A percentile compares a stretch with the other conserved stretches of the same genome.
Evolutionary conservation across 2,888 invertebrate species (phyloP).

Genomic region (Nymphalis polychloros): DNA sequence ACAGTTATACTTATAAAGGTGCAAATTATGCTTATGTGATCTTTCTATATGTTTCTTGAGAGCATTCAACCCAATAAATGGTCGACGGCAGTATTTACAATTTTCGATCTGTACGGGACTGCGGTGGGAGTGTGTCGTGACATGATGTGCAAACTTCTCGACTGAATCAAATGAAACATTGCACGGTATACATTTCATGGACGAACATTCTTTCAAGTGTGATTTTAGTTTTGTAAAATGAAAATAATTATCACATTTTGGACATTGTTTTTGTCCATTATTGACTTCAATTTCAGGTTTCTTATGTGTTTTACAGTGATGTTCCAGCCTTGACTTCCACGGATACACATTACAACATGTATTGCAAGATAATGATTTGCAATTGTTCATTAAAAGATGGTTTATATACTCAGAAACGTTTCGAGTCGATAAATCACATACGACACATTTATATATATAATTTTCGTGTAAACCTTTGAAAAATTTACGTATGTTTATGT

Average conservation of each 20-base stretch:
- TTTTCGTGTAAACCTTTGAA: slow-evolving; percentile 43
- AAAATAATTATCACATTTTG: slow-evolving; percentile 47
- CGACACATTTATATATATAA: slow-evolving; percentile 44
- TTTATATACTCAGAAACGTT: slow-evolving; percentile 45
- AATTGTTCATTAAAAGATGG: slow-evolving; percentile 51
- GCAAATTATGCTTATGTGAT: slow-evolving; percentile 50
- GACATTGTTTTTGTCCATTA: slow-evolving; percentile 41
- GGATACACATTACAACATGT: slow-evolving; percentile 52
- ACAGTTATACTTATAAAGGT: slow-evolving; percentile 67
- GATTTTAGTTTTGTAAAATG: slow-evolving; percentile 19
- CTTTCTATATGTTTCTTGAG: slow-evolving; percentile 60
- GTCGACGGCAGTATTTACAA: slow-evolving; percentile 60
- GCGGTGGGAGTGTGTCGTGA: slow-evolving; percentile 46
- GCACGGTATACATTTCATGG: slow-evolving; percentile 57
- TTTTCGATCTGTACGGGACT: slow-evolving; percentile 47
- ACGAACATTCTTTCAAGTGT: slow-evolving; percentile 52
- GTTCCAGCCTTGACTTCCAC: slow-evolving; percentile 39
- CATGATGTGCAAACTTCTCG: slow-evolving; percentile 52
- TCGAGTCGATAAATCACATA: slow-evolving; percentile 45
- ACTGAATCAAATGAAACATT: slow-evolving; percentile 48
- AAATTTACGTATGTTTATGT: slow-evolving; percentile 51
- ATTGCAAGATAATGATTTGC: slow-evolving; percentile 49
- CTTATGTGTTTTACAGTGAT: slow-evolving; percentile 44
- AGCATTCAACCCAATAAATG: slow-evolving; percentile 53
- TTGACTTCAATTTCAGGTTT: slow-evolving; percentile 22